Percentiles rank a stretch among this genome's conserved stretches.
Conservation (phyloP, 2,797 vertebrate genomes). For the Esox lucius region DNA sequence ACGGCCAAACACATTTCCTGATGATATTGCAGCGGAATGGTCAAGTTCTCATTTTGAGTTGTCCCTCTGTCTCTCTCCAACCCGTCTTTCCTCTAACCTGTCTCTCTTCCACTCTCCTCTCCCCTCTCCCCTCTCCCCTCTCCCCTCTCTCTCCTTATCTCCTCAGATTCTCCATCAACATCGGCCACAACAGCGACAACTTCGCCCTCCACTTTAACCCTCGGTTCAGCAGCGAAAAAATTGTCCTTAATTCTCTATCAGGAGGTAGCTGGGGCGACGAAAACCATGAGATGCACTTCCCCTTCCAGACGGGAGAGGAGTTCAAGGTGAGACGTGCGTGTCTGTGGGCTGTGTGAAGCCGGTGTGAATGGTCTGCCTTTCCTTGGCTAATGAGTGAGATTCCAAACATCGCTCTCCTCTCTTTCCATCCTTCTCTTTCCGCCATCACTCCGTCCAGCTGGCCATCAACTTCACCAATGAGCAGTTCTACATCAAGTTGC, state of each 20-base stretch:
- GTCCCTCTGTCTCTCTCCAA: too few relatives aligned
- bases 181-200: conserved; percentile 64
- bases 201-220: conserved; percentile 78
- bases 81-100: too few relatives aligned
- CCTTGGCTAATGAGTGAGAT: background rate
- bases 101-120: background rate
- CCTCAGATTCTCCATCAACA: conserved; percentile 74
- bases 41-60: too few relatives aligned
- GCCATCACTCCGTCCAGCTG: conserved; percentile 52
- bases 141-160: background rate
- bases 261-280: conserved; percentile 68
- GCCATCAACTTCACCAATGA: conserved; percentile 66
- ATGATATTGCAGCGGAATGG: too few relatives aligned
- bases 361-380: background rate
- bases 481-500: conserved; percentile 72
- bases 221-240: conserved; percentile 46
- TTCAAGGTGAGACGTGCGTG: conserved; percentile 66
- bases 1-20: too few relatives aligned
- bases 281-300: conserved; percentile 38
- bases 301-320: conserved; percentile 65
- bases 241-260: conserved; percentile 67
- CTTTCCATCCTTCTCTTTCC: background rate
- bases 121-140: background rate
- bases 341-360: conserved; percentile 1
- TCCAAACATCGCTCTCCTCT: background rate